These are phyloP conservation scores for Ictalurus furcatus DNA, from an alignment of 2,113 vertebrate genomes.

Conservation along the genomic window DNA sequence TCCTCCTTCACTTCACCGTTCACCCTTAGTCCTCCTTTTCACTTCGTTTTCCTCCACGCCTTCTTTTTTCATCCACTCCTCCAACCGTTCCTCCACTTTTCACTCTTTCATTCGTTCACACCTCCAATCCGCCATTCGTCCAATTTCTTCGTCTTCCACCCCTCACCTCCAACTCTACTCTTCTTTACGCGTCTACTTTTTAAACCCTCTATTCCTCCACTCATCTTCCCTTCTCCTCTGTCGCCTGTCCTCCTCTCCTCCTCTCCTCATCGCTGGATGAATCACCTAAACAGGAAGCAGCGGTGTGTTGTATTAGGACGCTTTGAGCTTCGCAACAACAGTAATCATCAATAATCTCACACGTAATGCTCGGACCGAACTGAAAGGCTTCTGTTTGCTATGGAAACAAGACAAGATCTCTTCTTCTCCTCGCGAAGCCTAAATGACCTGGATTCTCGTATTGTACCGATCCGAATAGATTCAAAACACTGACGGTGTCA, in stretches of 20 bases:
- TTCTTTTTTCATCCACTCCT: neutral
- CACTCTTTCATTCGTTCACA: neutral
- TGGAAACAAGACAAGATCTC: slow-evolving; percentile 20
- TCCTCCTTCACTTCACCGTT: neutral
- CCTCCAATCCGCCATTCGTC: too few species aligned
- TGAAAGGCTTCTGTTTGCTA: slow-evolving; percentile 15
- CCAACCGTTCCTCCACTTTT: neutral
- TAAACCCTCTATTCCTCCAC: neutral
- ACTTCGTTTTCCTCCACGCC: neutral
- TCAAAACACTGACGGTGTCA: neutral
- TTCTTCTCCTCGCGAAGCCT: neutral
- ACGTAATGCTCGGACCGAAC: neutral
- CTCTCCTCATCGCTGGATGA: neutral
- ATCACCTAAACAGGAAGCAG: neutral
- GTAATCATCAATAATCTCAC: slow-evolving; percentile 24
- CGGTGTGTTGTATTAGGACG: neutral
- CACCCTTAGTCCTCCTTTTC: neutral
- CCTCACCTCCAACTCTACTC: neutral
- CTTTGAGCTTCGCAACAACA: slow-evolving; percentile 22
- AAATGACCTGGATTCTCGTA: neutral
- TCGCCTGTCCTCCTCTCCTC: neutral
- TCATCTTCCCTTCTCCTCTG: neutral
- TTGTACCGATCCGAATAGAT: neutral
- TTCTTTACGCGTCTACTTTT: neutral
- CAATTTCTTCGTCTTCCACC: neutral